Base-by-base conservation (phyloP, 2,797 vertebrate species). In the Novumbra hubbsi region DNA sequence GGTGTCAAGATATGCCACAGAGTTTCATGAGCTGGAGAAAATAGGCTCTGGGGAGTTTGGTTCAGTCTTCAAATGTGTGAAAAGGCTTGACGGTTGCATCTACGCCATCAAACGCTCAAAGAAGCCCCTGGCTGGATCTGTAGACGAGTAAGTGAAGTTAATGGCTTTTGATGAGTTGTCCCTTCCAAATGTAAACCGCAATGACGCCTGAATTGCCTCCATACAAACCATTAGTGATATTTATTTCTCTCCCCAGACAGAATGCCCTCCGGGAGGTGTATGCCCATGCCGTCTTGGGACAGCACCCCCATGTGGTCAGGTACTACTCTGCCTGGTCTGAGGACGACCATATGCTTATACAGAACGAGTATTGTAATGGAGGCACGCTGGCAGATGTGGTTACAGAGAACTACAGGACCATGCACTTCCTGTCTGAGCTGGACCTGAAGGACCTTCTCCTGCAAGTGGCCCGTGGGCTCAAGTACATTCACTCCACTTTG, bases 271-370 rank as follows among this genome's bases (percentile, higher is more conserved):
- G 95, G 78, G 95, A 96, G 77, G 95, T 96, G 1, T 96, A 96
- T 80, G 95, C 95, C 38, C 95, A 96, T 68, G 95, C 95, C 5
- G 95, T 96, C 72, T 91, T 96, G 76, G 95, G 95, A 57, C 95
- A 96, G 73, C 95, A 96, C 88, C 93, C 94, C 72, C 95, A 96
- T 0, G 95, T 96, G 48, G 95, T 96, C 55, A 92, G 95, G 21
- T 96, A 96, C 81, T 96, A 95, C 81, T 96, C 95, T 79, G 95
- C 95, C 0, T 96, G 95, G 95, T 95, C 95, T 68, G 95, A 96
- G 88, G 95, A 96, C 78, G 95, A 96, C 82, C 95, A 96, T 83
- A 96, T 96, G 95, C 93, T 96, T 72, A 96, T 96, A 86, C 95
- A 96, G 83, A 96, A 96, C 75, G 95, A 96, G 79, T 96, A 96